Base-by-base conservation (phyloP, 2,888 invertebrate genomes). In the Microctonus hyperodae region DNA sequence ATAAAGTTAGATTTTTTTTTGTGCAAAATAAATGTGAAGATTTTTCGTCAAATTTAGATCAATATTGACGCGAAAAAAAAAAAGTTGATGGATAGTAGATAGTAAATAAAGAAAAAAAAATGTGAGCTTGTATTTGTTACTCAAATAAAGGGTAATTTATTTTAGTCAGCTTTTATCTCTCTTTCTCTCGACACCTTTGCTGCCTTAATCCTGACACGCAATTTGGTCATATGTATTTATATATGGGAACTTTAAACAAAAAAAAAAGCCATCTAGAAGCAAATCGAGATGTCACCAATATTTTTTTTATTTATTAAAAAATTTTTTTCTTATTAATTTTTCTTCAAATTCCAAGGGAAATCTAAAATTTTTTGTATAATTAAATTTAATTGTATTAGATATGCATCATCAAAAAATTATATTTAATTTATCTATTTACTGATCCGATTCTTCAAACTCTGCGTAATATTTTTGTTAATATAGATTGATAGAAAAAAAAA, bases 111-210 rank as follows among this genome's bases (percentile, higher is more conserved):
- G 28, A 67, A 61, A 57, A 68, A 59, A 70, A 68, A 68, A 69
- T 60, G 69, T 75, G 76, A 74, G 75, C 75, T 77, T 80, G 80
- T 80, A 80, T 78, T 72, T 78, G 76, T 74, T 75, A 73, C 71
- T 78, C 74, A 71, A 79, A 80, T 79, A 77, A 64, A 63, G 74
- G 71, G 76, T 76, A 73, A 78, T 78, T 77, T 77, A 78, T 79
- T 78, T 78, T 79, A 75, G 77, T 71, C 74, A 74, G 75, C 70
- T 74, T 78, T 77, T 44, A 44, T 58, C 58, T 78, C 75, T 76
- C 75, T 77, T 78, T 75, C 71, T 76, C 72, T 70, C 72, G 69
- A 73, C 44, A 72, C 78, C 78, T 74, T 70, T 61, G 48, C 67
- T 40, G 76, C 77, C 75, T 78, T 72, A 73, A 72, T 75, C 69